These are phyloP conservation scores for Trogon melanurus DNA, from an alignment of 2,113 vertebrate genomes.

Conservation along the genomic window DNA sequence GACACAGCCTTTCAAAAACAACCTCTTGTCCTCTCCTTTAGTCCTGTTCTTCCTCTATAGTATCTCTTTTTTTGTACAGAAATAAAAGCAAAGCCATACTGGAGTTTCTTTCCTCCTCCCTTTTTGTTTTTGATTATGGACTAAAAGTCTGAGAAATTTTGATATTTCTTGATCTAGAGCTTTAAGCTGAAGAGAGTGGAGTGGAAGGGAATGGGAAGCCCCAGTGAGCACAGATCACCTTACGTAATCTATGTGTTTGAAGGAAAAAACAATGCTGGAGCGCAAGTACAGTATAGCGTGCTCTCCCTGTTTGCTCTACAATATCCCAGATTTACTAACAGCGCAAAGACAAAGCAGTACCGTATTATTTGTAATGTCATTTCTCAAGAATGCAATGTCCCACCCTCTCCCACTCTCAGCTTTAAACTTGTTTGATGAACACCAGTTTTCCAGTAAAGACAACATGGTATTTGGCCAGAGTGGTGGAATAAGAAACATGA, in stretches of 20 bases:
- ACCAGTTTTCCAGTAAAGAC: conserved; percentile 60
- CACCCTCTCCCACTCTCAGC: conserved; percentile 56
- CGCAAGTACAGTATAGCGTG: not conserved
- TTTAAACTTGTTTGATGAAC: conserved; percentile 54
- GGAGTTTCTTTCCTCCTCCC: not conserved
- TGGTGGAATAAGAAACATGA: conserved; percentile 55
- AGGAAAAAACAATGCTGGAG: not conserved
- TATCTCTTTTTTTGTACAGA: not conserved
- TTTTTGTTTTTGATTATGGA: not conserved
- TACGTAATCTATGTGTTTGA: not conserved
- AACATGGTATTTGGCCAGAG: conserved; percentile 54
- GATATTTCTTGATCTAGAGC: not conserved
- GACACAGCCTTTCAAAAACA: not conserved
- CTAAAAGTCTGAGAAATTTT: not conserved
- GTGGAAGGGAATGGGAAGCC: not conserved
- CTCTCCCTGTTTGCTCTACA: not conserved
- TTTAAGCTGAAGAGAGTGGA: not conserved
- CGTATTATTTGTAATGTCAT: conserved; percentile 52
- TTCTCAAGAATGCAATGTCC: conserved; percentile 57
- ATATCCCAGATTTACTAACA: conserved; percentile 3
- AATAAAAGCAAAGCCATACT: not conserved
- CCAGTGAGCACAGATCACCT: not conserved
- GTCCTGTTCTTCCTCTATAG: not conserved
- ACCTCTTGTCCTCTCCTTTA: not conserved
- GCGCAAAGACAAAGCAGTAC: conserved; percentile 32